A percentile compares a stretch with the other conserved stretches of the same genome.
Evolutionary conservation across 1,140 invertebrate species (phyloP).

Genomic region (Pseudomyrmex cubaensis): DNA sequence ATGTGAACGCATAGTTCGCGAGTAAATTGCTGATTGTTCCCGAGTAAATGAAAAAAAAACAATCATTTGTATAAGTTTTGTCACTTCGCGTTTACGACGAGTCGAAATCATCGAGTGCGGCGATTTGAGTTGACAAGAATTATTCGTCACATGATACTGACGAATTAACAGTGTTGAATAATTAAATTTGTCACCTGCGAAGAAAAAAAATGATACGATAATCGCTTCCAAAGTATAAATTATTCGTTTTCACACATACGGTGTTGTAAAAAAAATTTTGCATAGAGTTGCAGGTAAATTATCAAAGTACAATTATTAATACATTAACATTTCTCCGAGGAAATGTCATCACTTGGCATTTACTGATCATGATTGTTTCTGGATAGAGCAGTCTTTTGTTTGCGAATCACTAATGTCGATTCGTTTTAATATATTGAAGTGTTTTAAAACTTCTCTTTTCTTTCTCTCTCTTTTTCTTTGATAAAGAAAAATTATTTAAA

Average conservation of each 20-base stretch:
- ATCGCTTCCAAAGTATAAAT: not conserved
- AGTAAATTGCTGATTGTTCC: not conserved
- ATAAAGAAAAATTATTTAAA: not conserved
- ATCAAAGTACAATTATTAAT: not conserved
- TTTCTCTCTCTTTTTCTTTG: not conserved
- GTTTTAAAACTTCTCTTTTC: not conserved
- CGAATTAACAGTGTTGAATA: not conserved
- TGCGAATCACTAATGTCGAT: slow-evolving; percentile 12
- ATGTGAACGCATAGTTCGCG: not conserved
- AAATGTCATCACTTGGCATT: slow-evolving; percentile 26
- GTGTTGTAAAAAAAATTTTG: not conserved
- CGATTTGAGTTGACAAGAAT: not conserved
- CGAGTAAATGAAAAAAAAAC: not conserved
- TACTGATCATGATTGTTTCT: not conserved
- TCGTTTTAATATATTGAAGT: slow-evolving; percentile 8
- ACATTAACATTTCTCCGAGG: not conserved
- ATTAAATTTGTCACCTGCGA: too few relatives aligned
- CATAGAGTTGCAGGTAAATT: not conserved
- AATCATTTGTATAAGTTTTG: not conserved
- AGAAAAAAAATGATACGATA: not conserved
- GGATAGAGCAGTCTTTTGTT: not conserved
- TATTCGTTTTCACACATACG: not conserved
- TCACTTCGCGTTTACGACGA: not conserved
- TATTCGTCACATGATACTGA: slow-evolving; percentile 10
- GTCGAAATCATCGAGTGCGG: not conserved